Base-by-base conservation (phyloP, 2,113 vertebrate species). In the Petroica traversi region DNA sequence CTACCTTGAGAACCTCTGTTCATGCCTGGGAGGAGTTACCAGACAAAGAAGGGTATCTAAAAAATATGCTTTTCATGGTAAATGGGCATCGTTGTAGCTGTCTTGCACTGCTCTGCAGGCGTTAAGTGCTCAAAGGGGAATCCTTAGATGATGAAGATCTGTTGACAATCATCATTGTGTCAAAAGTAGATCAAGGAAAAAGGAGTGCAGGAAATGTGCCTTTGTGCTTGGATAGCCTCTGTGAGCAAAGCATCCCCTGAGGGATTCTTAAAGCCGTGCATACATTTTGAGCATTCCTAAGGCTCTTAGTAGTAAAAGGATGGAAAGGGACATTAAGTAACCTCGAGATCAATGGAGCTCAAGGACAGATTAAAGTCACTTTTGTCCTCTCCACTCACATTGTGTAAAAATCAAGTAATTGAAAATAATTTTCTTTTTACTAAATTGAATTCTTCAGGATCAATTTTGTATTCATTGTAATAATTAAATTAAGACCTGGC, bases 111-210 rank as follows among this genome's bases (percentile, higher is more conserved):
- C 26, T 77, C 2, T 28, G 55, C 31, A 71, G 83, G 75, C 67
- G 46, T 92, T 94, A 83, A 88, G 24, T 38, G 66, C 51, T 90
- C 54, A n/a, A 76, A 88, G 43, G 51, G 67, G 34, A 86, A 94
- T 76, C 54, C 58, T 93, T 54, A 63, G 41, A 68, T 72, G 62
- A 66, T 83, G 38, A 90, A 80, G 75, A 85, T 36, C 55, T 81
- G 38, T 51, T 93, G 85, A 54, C 75, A 80, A 23, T 80, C 67
- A 71, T 69, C 24, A 34, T 83, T 59, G 51, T 88, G 94, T 93
- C 78, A 80, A 83, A 92, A 94, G 79, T 8, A 83, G 91, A 95
- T 85, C 54, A 94, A 93, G 80, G 72, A 25, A 52, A 74, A 72
- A 87, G 61, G 61, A 75, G 33, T 4, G 18, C 33, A 77, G 79